Evolutionary conservation across 2,888 invertebrate species (phyloP).

Genomic region (Acleris cristana): DNA sequence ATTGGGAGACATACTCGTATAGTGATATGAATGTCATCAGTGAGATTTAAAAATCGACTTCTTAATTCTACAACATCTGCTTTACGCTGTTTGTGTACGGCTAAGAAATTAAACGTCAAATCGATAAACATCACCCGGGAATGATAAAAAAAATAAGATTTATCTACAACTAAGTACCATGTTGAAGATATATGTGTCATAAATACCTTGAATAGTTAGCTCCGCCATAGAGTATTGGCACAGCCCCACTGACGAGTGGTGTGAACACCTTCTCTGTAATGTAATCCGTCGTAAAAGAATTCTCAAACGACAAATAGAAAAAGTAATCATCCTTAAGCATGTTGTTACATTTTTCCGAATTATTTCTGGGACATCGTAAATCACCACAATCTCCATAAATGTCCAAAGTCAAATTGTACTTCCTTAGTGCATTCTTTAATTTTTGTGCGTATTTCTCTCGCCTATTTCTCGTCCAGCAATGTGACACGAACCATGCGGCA

Average conservation of each 20-base stretch:
- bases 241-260: conserved; percentile 78
- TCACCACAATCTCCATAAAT: conserved; percentile 56
- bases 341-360: conserved; percentile 45
- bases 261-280: conserved; percentile 60
- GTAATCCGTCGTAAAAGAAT: conserved; percentile 58
- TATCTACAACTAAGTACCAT: too few species aligned
- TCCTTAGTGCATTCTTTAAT: conserved; percentile 44
- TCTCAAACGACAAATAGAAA: conserved; percentile 64
- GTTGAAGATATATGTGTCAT: too few species aligned
- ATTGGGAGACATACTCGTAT: too few species aligned
- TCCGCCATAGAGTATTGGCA: conserved; percentile 86
- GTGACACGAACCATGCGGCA: conserved; percentile 58
- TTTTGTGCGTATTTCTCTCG: conserved; percentile 45
- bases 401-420: conserved; percentile 52
- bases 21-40: too few species aligned
- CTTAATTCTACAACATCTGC: too few species aligned
- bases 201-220: conserved; percentile 79
- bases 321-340: conserved; percentile 53
- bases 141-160: too few species aligned
- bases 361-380: conserved; percentile 46
- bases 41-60: too few species aligned
- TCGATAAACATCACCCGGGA: too few species aligned
- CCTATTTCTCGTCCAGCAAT: conserved; percentile 48
- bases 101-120: too few species aligned
- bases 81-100: too few species aligned